Conservation (phyloP, 2,797 vertebrate genomes). For the Sphenodon punctatus region DNA sequence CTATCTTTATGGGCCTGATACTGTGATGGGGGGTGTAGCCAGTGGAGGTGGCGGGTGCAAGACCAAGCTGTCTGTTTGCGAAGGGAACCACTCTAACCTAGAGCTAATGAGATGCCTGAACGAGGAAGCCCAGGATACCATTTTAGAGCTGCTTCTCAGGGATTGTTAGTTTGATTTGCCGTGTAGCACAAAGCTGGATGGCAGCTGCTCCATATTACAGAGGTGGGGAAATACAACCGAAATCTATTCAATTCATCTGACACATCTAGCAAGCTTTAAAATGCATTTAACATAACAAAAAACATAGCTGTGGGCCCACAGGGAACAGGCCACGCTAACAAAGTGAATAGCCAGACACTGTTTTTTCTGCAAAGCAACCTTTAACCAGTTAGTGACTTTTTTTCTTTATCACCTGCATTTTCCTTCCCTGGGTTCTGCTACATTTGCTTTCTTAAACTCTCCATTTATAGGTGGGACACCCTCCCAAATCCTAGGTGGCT, state of each 20-base stretch:
- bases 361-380: conserved; percentile 40
- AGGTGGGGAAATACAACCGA: conserved; percentile 57
- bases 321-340: conserved; percentile 40
- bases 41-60: neutral
- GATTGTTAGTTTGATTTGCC: conserved; percentile 44
- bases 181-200: conserved; percentile 49
- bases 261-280: conserved; percentile 56
- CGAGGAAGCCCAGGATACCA: conserved; percentile 17
- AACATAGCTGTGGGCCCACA: conserved; percentile 36
- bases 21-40: neutral
- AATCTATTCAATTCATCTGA: conserved; percentile 64
- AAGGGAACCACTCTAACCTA: neutral
- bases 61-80: no score
- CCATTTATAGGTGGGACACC: neutral
- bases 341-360: neutral
- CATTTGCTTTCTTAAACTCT: neutral
- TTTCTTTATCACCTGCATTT: neutral
- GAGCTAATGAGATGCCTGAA: conserved; percentile 41
- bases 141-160: conserved; percentile 29
- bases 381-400: conserved; percentile 39
- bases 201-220: conserved; percentile 58
- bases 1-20: neutral
- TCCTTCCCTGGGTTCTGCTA: neutral
- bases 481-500: neutral
- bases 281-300: conserved; percentile 54